These are phyloP conservation scores for Leptopilina myrica DNA, from an alignment of 2,888 invertebrate species.

Conservation along the genomic window DNA sequence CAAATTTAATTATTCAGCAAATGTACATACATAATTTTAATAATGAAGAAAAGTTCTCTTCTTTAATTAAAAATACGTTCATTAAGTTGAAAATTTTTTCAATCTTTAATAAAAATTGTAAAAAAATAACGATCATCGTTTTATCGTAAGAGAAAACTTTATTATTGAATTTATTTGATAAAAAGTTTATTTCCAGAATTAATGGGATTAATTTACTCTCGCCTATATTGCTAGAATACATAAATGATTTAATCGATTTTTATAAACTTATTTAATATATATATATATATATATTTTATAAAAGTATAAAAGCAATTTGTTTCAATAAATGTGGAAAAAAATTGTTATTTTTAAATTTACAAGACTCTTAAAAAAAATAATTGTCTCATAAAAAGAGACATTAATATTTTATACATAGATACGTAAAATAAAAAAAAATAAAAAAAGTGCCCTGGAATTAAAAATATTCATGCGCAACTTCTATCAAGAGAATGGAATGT, in stretches of 20 bases:
- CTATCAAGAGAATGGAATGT: conserved; percentile 8
- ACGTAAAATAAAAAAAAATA: not conserved
- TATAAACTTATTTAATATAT: no score
- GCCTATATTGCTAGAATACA: not conserved
- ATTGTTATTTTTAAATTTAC: not conserved
- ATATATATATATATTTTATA: no score
- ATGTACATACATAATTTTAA: no score
- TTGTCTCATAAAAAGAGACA: no score
- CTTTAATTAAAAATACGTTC: no score
- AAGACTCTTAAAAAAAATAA: no score
- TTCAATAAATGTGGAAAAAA: not conserved
- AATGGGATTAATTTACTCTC: not conserved
- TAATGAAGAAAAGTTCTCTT: no score
- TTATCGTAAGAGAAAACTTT: not conserved
- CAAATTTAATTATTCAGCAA: no score
- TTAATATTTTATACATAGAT: no score
- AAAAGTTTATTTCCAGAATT: conserved; percentile 4
- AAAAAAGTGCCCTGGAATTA: not conserved
- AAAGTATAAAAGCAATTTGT: no score
- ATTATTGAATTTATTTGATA: not conserved
- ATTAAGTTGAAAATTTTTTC: not conserved
- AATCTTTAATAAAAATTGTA: not conserved
- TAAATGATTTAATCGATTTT: not conserved
- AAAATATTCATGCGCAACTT: conserved; percentile 16
- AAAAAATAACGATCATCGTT: not conserved